Conservation (phyloP, 2,113 vertebrate genomes). For the Ammodytes dubius region DNA sequence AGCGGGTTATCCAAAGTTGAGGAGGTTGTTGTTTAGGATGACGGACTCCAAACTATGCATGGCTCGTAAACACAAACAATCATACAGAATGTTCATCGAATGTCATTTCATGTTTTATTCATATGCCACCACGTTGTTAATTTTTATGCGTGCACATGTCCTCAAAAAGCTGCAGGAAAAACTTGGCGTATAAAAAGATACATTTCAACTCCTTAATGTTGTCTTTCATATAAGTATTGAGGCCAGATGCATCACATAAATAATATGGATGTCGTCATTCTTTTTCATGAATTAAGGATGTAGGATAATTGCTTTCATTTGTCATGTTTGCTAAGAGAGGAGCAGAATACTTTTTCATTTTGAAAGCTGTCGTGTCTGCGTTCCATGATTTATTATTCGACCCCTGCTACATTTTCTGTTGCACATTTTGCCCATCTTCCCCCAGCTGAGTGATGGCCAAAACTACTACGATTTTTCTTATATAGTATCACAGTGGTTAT, state of each 20-base stretch:
- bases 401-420: conserved; percentile 7
- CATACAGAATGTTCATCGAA: conserved; percentile 35
- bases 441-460: conserved; percentile 15
- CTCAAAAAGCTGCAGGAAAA: neutral
- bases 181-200: neutral
- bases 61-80: conserved; percentile 40
- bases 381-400: neutral
- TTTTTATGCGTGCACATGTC: neutral
- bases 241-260: neutral
- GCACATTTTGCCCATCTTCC: neutral
- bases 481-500: conserved; percentile 34
- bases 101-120: conserved; percentile 25
- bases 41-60: conserved; percentile 64
- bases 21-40: conserved; percentile 66
- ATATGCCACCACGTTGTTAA: neutral
- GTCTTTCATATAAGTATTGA: neutral
- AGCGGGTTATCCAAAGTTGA: conserved; percentile 64
- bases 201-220: neutral
- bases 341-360: neutral
- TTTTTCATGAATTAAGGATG: neutral
- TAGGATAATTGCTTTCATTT: neutral
- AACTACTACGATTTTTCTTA: conserved; percentile 39
- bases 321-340: neutral
- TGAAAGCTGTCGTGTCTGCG: neutral
- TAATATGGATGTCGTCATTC: no score